These are phyloP conservation scores for Philotrypesis tridentata DNA, from an alignment of 1,140 invertebrate genomes.

Conservation along the genomic window DNA sequence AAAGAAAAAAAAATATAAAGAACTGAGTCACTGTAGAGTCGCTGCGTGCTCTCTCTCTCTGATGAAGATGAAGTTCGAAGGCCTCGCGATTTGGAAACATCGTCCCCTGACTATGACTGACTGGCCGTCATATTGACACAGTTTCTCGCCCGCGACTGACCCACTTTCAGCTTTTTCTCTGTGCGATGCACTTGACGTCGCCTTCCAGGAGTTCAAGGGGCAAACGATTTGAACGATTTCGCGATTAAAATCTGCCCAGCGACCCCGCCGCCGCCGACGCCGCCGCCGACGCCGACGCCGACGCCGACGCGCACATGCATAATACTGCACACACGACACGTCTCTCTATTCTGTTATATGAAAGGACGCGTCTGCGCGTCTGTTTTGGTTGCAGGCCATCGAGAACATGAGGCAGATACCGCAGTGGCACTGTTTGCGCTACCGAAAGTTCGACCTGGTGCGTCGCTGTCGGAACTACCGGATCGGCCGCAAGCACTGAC, in stretches of 20 bases:
- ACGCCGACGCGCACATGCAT: too few species aligned
- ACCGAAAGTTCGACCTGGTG: constrained; percentile 83
- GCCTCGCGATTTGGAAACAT: constrained; percentile 28
- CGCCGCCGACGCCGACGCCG: too few species aligned
- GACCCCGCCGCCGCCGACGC: too few species aligned
- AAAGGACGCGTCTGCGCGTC: background rate
- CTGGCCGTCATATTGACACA: constrained; percentile 24
- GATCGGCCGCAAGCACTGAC: constrained; percentile 72
- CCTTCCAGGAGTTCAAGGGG: background rate
- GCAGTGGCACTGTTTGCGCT: constrained; percentile 86
- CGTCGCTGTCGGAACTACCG: constrained; percentile 81
- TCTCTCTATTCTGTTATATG: background rate
- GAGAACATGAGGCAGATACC: constrained; percentile 81
- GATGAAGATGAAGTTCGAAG: constrained; percentile 38
- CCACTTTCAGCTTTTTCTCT: constrained; percentile 11
- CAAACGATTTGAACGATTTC: background rate
- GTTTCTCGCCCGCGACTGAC: constrained; percentile 31
- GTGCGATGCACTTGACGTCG: background rate
- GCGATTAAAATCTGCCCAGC: background rate
- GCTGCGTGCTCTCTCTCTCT: background rate
- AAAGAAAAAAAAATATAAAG: background rate
- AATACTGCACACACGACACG: too few species aligned
- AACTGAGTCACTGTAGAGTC: background rate
- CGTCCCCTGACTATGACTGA: background rate
- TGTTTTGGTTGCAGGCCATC: constrained; percentile 70